Percentiles rank a stretch among this genome's conserved stretches.
phyloP scores from a whole-genome alignment of 2,797 vertebrate genomes.

The Poliocrania exsul region DNA sequence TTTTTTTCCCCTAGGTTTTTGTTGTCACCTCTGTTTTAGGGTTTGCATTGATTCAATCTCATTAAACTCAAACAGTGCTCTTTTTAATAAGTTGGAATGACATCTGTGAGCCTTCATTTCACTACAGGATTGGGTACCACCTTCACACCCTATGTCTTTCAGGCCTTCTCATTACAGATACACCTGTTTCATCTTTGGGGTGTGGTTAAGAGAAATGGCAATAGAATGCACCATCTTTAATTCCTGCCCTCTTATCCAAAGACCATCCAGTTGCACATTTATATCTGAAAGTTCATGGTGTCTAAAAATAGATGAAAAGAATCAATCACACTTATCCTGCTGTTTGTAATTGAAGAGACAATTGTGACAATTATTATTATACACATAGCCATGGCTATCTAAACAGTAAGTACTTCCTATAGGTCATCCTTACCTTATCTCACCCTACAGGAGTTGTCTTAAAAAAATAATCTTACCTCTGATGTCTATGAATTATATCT shows the following conservation, averaged over 20 bases:
- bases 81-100: neutral
- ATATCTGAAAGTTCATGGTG: neutral
- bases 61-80: neutral
- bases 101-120: neutral
- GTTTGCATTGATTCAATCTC: neutral
- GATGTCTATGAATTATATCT: neutral
- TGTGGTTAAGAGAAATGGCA: neutral
- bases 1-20: neutral
- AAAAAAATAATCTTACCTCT: neutral
- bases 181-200: neutral
- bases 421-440: neutral
- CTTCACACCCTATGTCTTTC: neutral
- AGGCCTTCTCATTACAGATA: neutral
- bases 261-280: neutral
- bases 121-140: accelerated
- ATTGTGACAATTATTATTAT: neutral
- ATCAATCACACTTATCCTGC: neutral
- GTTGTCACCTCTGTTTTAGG: neutral
- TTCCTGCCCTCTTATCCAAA: neutral
- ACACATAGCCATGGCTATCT: neutral
- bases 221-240: neutral
- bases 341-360: neutral
- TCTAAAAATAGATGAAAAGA: neutral
- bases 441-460: neutral
- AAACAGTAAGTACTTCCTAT: neutral